A percentile compares a stretch with the other conserved stretches of the same genome.
Conservation (phyloP, 2,888 invertebrate species). For the Meloe dianella region DNA sequence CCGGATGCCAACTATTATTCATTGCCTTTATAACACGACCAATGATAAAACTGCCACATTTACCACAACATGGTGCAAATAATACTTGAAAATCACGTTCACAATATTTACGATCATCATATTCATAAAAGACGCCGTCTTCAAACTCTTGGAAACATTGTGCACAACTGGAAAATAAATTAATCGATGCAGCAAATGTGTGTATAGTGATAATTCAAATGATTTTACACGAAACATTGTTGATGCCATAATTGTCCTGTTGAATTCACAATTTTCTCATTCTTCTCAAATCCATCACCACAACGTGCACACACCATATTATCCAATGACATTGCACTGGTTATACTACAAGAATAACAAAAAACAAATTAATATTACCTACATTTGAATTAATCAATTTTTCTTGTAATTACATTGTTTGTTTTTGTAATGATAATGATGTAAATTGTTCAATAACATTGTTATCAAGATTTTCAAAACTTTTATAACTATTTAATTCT, state of each 20-base stretch:
- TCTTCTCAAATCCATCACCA: conserved; percentile 92
- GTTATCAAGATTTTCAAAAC: conserved; percentile 20
- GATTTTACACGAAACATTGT: conserved; percentile 95
- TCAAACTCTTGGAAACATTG: conserved; percentile 98
- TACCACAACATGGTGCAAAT: conserved; percentile 82
- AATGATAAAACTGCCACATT: conserved; percentile 89
- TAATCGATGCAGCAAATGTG: too few relatives aligned
- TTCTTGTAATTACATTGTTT: background rate
- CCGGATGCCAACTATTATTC: conserved; percentile 99
- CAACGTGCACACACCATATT: conserved; percentile 96
- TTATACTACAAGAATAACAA: conserved; percentile 55
- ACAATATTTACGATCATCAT: conserved; percentile 98
- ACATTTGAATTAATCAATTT: background rate
- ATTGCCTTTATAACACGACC: conserved; percentile 99
- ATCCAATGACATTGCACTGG: conserved; percentile 79
- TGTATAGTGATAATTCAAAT: too few relatives aligned
- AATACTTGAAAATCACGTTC: conserved; percentile 98
- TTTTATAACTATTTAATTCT: conserved; percentile 34
- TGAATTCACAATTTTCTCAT: conserved; percentile 98
- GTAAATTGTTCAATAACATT: conserved; percentile 1
- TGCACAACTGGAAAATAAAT: conserved; percentile 74
- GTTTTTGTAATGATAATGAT: conserved; percentile 5
- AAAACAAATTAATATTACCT: background rate
- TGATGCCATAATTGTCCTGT: conserved; percentile 99
- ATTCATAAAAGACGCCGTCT: conserved; percentile 98